A percentile compares a stretch with the other conserved stretches of the same genome.
Conservation (phyloP, 2,888 invertebrate species). For the Hedychridium roseum region DNA sequence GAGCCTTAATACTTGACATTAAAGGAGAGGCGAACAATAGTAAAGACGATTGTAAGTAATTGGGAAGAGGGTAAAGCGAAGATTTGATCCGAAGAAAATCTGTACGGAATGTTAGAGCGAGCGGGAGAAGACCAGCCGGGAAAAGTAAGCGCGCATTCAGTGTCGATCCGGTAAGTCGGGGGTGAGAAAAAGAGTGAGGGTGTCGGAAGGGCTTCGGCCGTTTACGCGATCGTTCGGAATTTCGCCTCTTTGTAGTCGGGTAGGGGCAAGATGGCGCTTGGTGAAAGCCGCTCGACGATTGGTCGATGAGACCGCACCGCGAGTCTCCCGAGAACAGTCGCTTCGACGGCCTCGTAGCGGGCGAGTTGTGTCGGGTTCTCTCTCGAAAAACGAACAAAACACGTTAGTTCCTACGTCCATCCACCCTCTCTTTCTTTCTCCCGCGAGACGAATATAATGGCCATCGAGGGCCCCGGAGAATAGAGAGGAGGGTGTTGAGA, state of each 20-base stretch:
- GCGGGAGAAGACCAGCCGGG: too few relatives aligned
- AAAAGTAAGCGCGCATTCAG: too few relatives aligned
- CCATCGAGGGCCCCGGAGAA: constrained; percentile 36
- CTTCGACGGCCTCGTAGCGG: constrained; percentile 39
- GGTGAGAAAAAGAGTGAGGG: too few relatives aligned
- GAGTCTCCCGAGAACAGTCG: constrained; percentile 47
- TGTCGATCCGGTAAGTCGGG: too few relatives aligned
- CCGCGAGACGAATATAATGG: constrained; percentile 39
- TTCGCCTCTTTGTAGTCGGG: constrained; percentile 42
- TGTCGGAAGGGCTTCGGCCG: constrained; percentile 27
- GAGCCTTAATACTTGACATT: too few relatives aligned
- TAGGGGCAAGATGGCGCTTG: constrained; percentile 47
- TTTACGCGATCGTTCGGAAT: constrained; percentile 39
- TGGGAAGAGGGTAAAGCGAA: too few relatives aligned
- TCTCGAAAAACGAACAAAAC: constrained; percentile 29
- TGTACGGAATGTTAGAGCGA: too few relatives aligned
- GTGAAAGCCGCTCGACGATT: constrained; percentile 38
- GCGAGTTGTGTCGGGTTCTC: constrained; percentile 27
- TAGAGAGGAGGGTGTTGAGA: constrained; percentile 6
- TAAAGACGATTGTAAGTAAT: too few relatives aligned
- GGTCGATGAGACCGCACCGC: constrained; percentile 47
- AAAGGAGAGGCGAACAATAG: too few relatives aligned
- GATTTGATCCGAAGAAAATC: too few relatives aligned
- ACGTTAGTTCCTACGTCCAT: constrained; percentile 10
- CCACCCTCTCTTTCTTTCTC: constrained; percentile 6